Evolutionary conservation across 2,797 vertebrate species (phyloP).

Genomic region (Hippoglossus hippoglossus): DNA sequence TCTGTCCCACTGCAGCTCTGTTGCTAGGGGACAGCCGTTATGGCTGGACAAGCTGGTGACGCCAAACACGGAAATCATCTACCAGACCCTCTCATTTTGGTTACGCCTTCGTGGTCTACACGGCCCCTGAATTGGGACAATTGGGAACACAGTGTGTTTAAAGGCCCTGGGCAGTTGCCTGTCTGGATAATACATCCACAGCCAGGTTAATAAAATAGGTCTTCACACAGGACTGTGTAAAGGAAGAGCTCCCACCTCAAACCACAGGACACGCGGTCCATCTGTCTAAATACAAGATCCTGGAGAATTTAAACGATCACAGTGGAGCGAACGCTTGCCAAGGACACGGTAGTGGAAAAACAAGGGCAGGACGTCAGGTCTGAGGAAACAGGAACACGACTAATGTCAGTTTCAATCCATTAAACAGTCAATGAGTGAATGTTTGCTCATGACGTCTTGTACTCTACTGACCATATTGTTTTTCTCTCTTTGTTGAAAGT

Average conservation of each 20-base stretch:
- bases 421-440: background rate
- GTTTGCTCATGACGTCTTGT: slow-evolving; percentile 10
- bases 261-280: background rate
- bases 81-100: too few species aligned
- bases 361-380: slow-evolving; percentile 11
- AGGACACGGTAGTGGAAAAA: slow-evolving; percentile 2
- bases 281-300: slow-evolving; percentile 20
- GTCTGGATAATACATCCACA: background rate
- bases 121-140: too few species aligned
- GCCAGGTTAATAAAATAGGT: slow-evolving; percentile 18
- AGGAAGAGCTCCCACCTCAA: background rate
- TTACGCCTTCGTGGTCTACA: too few species aligned
- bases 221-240: background rate
- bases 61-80: too few species aligned
- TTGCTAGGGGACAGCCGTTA: too few species aligned
- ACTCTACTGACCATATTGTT: background rate
- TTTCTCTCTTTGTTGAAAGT: slow-evolving; percentile 5
- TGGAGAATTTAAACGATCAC: slow-evolving; percentile 14
- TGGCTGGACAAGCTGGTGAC: too few species aligned
- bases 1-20: too few species aligned
- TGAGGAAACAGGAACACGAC: slow-evolving; percentile 1
- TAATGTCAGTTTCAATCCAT: background rate
- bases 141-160: background rate
- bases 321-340: background rate
- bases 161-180: background rate